Conservation (phyloP, 1,140 invertebrate genomes). For the Rhyzopertha dominica region DNA sequence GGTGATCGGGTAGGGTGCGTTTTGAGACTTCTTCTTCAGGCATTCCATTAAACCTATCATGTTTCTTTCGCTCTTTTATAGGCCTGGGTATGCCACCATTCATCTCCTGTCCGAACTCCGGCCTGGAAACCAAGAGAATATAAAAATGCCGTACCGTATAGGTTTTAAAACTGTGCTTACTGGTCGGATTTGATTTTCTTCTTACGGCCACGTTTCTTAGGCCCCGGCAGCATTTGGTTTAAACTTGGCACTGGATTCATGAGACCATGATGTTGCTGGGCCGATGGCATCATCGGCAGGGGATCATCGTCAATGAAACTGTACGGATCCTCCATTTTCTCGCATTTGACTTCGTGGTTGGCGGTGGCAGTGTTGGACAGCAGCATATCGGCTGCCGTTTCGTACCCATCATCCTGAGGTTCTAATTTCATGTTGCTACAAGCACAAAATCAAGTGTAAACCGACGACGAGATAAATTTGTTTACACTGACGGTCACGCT, state of each 20-base stretch:
- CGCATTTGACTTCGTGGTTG: slow-evolving; percentile 54
- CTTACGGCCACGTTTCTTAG: slow-evolving; percentile 77
- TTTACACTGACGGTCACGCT: slow-evolving; percentile 4
- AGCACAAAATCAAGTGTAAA: slow-evolving; percentile 12
- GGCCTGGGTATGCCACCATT: slow-evolving; percentile 57
- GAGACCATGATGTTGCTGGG: slow-evolving; percentile 31
- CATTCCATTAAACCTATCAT: slow-evolving; percentile 96
- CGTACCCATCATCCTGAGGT: slow-evolving; percentile 78
- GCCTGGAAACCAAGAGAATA: slow-evolving; percentile 41
- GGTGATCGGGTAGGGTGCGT: slow-evolving; percentile 88
- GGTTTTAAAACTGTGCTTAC: slow-evolving; percentile 42
- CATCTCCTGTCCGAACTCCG: slow-evolving; percentile 60
- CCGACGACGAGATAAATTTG: slow-evolving; percentile 4
- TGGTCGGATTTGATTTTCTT: slow-evolving; percentile 67
- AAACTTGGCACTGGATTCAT: slow-evolving; percentile 42
- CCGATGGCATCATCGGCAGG: slow-evolving; percentile 49
- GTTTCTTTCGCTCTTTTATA: slow-evolving; percentile 86
- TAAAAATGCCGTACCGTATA: neutral
- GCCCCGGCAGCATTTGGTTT: slow-evolving; percentile 57
- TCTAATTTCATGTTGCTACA: slow-evolving; percentile 59
- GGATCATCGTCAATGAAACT: slow-evolving; percentile 75
- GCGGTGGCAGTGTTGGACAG: slow-evolving; percentile 44
- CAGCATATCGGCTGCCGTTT: slow-evolving; percentile 75
- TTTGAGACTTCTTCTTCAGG: slow-evolving; percentile 93
- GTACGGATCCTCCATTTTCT: slow-evolving; percentile 67